Base-by-base conservation (phyloP, 2,797 vertebrate genomes). In the Hypotaenidia philippensis region DNA sequence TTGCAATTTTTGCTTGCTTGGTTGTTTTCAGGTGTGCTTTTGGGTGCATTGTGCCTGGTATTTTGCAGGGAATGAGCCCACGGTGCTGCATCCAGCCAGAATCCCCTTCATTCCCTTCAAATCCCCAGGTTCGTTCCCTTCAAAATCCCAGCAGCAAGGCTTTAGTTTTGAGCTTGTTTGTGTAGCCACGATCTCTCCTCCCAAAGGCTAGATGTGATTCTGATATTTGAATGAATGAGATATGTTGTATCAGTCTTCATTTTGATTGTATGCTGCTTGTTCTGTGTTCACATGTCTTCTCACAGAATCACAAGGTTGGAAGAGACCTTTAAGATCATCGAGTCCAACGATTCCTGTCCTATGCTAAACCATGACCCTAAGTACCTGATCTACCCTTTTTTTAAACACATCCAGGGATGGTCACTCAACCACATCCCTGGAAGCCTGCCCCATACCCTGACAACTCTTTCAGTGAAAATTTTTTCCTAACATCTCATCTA, bases 181-280 rank as follows among this genome's bases (percentile, higher is more conserved):
- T 5, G 23, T n/a, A 64, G 45, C 27, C 11, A 25, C 0, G 0
- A 6, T 75, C 36, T 88, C 6, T 32, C 17, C 26, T 5, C 5
- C 4, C 5, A 23, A 63, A 32, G 31, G 25, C 41, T 47, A 32
- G 38, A 12, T 40, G 25, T 40, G 56, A 53, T 20, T 83, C 13
- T 44, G 31, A 6, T 57, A 38, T 74, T 87, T 87, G 68, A 74
- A 40, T 59, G 8, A 50, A 36, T 75, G 25, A 0, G 3, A 2
- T n/a, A 56, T 83, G 77, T 80, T 36, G 0, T n/a, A 17, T 18
- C 26, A 41, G 2, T 70, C 26, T 6, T 78, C 38, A 36, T 78
- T 74, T 70, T 86, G 49, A 36, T 70, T 57, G 4, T 61, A 19
- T 41, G 13, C 10, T 2, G 19, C 83, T 84, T 76, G 5, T 65